phyloP scores from a whole-genome alignment of 2,113 vertebrate genomes.

The Ictalurus furcatus region DNA sequence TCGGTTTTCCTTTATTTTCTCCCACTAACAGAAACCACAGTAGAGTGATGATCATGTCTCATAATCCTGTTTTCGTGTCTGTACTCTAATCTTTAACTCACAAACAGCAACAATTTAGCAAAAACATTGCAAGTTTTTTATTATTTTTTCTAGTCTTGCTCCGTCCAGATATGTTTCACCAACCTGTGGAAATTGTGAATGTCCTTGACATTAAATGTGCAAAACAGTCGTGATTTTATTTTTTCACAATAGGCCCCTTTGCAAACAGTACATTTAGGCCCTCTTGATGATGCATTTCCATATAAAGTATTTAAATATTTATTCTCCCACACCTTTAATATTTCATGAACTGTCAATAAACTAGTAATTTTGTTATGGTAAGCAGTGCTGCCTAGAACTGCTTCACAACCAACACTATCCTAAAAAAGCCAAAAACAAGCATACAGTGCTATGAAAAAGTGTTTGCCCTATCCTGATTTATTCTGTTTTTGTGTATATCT shows the following conservation, averaged over 20 bases:
- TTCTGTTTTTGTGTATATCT: no score
- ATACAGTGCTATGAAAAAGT: not conserved
- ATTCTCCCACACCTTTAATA: not conserved
- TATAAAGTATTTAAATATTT: not conserved
- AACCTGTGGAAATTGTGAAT: not conserved
- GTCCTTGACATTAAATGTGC: not conserved
- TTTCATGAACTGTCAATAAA: not conserved
- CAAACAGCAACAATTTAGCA: conserved; percentile 16
- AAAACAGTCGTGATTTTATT: not conserved
- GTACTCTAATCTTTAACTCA: conserved; percentile 29
- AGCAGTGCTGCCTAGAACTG: not conserved
- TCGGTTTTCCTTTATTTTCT: conserved; percentile 55
- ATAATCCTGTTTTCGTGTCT: conserved; percentile 49
- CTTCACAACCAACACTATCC: not conserved
- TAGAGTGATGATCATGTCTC: conserved; percentile 57
- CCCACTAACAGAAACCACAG: conserved; percentile 56
- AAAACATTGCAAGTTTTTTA: conserved; percentile 17
- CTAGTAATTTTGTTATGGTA: not conserved
- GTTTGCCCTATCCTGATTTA: no score
- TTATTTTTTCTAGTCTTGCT: not conserved
- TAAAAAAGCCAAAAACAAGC: not conserved
- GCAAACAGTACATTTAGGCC: no score
- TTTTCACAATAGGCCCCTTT: not conserved
- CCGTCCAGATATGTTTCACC: not conserved
- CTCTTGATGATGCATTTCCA: not conserved